These are phyloP conservation scores for Mystacides longicornis DNA, from an alignment of 2,888 invertebrate species.

Conservation along the genomic window DNA sequence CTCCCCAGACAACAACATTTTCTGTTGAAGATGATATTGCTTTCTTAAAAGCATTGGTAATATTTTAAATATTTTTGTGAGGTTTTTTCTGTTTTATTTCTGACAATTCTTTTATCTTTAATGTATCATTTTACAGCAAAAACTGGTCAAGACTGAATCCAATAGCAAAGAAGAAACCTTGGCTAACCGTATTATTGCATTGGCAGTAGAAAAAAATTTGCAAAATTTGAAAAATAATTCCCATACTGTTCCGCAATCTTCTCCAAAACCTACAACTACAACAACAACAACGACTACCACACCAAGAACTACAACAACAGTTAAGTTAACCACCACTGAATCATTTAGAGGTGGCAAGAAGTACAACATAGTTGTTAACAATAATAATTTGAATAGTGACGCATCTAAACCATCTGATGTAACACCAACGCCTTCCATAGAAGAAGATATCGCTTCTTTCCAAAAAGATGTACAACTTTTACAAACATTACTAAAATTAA, in stretches of 20 bases:
- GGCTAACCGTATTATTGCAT: conserved; percentile 48
- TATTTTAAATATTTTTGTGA: conserved; percentile 19
- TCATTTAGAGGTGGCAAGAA: conserved; percentile 24
- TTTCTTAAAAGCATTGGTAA: conserved; percentile 55
- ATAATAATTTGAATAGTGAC: conserved; percentile 26
- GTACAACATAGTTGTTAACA: conserved; percentile 23
- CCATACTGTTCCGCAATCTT: conserved; percentile 28
- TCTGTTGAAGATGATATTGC: conserved; percentile 51
- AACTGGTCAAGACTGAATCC: conserved; percentile 38
- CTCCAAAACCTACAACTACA: conserved; percentile 23
- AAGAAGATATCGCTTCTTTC: conserved; percentile 28
- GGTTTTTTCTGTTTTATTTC: no score
- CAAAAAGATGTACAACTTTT: conserved; percentile 30
- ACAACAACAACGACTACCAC: conserved; percentile 25
- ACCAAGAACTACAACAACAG: conserved; percentile 23
- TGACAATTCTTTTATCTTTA: no score
- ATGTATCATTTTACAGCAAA: no score
- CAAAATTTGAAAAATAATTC: conserved; percentile 28
- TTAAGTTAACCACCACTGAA: conserved; percentile 19
- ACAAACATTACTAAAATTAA: conserved; percentile 28
- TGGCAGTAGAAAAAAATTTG: conserved; percentile 47
- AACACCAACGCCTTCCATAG: conserved; percentile 18
- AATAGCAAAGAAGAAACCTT: conserved; percentile 44
- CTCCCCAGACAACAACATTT: conserved; percentile 42
- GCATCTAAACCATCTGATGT: conserved; percentile 3